Evolutionary conservation across 2,888 invertebrate genomes (phyloP).

Genomic region (Biston stratarius): DNA sequence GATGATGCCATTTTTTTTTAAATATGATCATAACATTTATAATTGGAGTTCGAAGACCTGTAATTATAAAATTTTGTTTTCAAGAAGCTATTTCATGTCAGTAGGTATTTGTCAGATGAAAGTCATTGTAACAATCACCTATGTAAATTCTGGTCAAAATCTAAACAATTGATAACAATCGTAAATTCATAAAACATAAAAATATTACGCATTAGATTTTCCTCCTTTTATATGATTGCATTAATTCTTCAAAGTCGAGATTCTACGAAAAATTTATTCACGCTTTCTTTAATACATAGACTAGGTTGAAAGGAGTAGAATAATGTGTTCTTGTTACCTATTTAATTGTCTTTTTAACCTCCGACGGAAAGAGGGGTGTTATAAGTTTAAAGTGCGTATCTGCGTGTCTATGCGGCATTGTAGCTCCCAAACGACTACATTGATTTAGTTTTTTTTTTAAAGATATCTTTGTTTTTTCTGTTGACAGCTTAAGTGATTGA

Average conservation of each 20-base stretch:
- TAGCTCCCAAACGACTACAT: no score
- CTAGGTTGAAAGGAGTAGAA: background rate
- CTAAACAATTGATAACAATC: constrained; percentile 13
- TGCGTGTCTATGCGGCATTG: no score
- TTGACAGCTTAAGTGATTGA: no score
- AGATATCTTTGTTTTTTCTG: no score
- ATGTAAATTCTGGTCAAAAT: constrained; percentile 5
- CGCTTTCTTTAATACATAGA: background rate
- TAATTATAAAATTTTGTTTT: constrained; percentile 18
- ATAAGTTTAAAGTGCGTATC: no score
- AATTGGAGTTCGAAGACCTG: constrained; percentile 45
- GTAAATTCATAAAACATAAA: constrained; percentile 10
- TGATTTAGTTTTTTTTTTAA: no score
- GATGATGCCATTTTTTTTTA: constrained; percentile 38
- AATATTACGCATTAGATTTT: background rate
- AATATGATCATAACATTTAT: constrained; percentile 45
- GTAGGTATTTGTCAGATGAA: background rate
- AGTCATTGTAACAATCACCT: constrained; percentile 17
- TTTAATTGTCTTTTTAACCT: no score
- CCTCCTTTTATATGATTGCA: background rate
- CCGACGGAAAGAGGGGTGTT: no score
- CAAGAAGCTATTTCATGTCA: background rate
- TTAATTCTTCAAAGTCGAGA: background rate
- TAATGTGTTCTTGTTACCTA: no score
- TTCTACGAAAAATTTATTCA: background rate